phyloP scores from a whole-genome alignment of 1,140 invertebrate genomes.

The Cataglyphis hispanica region DNA sequence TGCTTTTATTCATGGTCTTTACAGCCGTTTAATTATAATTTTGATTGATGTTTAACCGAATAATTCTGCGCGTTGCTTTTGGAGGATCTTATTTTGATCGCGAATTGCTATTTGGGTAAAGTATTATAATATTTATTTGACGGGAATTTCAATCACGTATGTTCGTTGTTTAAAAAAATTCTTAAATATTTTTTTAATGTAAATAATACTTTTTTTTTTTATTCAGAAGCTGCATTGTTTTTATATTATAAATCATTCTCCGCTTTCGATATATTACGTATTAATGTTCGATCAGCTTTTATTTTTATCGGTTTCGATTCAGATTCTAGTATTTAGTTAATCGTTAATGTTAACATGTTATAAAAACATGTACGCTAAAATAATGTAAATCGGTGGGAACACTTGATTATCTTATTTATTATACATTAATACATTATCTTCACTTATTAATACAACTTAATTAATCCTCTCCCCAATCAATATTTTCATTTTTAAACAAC shows the following conservation, averaged over 20 bases:
- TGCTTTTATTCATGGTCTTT: slow-evolving; percentile 15
- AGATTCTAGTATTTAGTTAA: background rate
- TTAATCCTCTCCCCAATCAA: background rate
- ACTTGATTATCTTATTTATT: background rate
- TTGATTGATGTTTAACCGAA: slow-evolving; percentile 11
- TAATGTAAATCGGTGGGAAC: background rate
- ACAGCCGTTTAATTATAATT: background rate
- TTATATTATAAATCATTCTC: background rate
- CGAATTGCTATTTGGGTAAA: background rate
- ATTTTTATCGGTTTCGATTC: background rate
- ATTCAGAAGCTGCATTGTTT: background rate
- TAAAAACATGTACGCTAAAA: background rate
- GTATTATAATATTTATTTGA: background rate
- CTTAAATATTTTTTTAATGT: background rate
- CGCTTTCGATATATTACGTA: background rate
- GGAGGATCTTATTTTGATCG: background rate
- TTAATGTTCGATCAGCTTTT: slow-evolving; percentile 12
- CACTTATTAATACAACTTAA: no score
- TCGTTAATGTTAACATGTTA: background rate
- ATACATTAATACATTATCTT: background rate
- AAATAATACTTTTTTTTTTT: background rate
- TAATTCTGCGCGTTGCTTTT: background rate
- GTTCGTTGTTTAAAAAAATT: background rate
- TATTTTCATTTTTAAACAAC: slow-evolving; percentile 14
- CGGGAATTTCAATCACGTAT: background rate